A percentile compares a stretch with the other conserved stretches of the same genome.
phyloP scores from a whole-genome alignment of 2,113 vertebrate genomes.

The Proteles cristata region DNA sequence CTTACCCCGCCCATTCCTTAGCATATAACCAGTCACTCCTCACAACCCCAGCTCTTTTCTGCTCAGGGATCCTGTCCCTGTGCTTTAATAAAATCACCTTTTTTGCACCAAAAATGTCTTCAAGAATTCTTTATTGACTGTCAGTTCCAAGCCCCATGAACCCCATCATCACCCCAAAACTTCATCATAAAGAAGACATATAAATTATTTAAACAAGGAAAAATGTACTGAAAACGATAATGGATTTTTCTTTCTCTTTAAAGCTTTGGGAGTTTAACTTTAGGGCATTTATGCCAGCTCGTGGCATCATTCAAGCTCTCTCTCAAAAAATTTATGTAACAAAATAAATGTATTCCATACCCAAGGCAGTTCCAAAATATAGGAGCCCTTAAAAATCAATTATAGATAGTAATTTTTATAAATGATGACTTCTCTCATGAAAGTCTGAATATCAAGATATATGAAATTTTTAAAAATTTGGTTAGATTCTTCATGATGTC shows the following conservation, averaged over 20 bases:
- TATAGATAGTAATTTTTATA: not conserved
- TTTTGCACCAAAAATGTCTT: too few relatives aligned
- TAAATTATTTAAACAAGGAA: slow-evolving; percentile 24
- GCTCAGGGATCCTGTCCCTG: too few relatives aligned
- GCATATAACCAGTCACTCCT: too few relatives aligned
- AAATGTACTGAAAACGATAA: not conserved
- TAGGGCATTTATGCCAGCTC: not conserved
- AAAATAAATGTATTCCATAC: not conserved
- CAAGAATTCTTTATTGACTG: too few relatives aligned
- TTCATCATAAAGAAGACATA: not conserved
- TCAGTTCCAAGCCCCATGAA: too few relatives aligned
- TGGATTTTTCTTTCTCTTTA: slow-evolving; percentile 11
- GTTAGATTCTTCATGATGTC: not conserved
- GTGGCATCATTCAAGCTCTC: not conserved
- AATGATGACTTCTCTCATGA: not conserved
- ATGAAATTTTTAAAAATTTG: not conserved
- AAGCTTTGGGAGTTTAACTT: not conserved
- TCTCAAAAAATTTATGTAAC: not conserved
- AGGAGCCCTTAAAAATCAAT: not conserved
- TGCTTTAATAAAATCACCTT: too few relatives aligned
- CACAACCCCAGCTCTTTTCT: too few relatives aligned
- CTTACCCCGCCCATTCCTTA: too few relatives aligned
- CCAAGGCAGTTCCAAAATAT: not conserved
- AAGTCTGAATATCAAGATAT: not conserved
- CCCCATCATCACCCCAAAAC: too few relatives aligned